phyloP scores from a whole-genome alignment of 2,888 invertebrate species.

The Stegophylla sp. region DNA sequence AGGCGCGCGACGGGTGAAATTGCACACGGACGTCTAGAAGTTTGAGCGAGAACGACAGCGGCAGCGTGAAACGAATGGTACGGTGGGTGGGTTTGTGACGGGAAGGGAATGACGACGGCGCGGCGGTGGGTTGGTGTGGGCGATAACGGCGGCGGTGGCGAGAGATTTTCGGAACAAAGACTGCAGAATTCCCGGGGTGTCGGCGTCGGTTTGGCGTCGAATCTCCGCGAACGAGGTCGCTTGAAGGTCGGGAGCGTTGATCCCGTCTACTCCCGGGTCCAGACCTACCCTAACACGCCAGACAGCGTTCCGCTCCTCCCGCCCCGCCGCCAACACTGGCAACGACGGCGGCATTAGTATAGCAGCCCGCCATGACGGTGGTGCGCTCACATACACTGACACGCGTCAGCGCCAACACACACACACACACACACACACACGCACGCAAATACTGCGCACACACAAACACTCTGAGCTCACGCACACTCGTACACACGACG shows the following conservation, averaged over 20 bases:
- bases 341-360: not conserved
- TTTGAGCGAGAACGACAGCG: not conserved
- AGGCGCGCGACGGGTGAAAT: not conserved
- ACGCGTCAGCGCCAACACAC: not conserved
- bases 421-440: too few species aligned
- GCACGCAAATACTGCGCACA: not conserved
- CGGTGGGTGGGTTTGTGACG: not conserved
- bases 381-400: not conserved
- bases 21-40: not conserved
- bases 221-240: constrained; percentile 44
- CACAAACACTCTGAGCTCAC: not conserved
- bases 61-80: not conserved
- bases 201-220: constrained; percentile 52
- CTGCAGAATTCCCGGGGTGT: constrained; percentile 42
- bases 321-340: not conserved
- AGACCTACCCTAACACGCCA: constrained; percentile 52
- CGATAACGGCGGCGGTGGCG: constrained; percentile 7
- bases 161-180: constrained; percentile 46
- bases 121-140: not conserved
- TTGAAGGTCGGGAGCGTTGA: constrained; percentile 54
- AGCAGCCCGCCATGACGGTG: constrained; percentile 21
- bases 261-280: constrained; percentile 53
- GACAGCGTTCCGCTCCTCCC: constrained; percentile 17
- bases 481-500: not conserved
- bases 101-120: not conserved